phyloP scores from a whole-genome alignment of 2,888 invertebrate species.

The Anaspis maculata region DNA sequence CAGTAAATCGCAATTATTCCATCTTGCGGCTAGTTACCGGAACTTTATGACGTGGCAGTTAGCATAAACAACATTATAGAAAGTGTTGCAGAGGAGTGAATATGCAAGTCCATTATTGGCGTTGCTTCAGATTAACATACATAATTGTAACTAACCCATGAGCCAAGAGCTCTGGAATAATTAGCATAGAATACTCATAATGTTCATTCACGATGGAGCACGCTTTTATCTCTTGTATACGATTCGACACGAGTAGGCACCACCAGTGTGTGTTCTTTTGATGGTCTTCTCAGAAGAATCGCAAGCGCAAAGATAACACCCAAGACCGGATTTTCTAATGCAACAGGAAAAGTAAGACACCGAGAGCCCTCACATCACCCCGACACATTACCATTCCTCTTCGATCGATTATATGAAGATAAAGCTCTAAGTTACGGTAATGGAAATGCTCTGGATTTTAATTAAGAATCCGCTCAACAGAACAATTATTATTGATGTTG shows the following conservation, averaged over 20 bases:
- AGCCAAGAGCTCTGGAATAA: slow-evolving; percentile 22
- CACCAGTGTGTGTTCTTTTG: too few species aligned
- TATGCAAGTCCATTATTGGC: slow-evolving; percentile 26
- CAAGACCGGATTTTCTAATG: slow-evolving; percentile 16
- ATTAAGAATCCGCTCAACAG: too few species aligned
- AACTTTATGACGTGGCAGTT: slow-evolving; percentile 18
- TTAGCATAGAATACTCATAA: slow-evolving; percentile 32
- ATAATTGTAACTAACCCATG: slow-evolving; percentile 31
- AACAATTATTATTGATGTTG: too few species aligned
- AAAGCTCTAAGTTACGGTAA: too few species aligned
- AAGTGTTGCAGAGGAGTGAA: slow-evolving; percentile 20
- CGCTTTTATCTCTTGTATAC: slow-evolving; percentile 21
- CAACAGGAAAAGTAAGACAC: slow-evolving; percentile 15
- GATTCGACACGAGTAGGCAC: slow-evolving; percentile 20
- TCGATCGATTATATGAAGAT: too few species aligned
- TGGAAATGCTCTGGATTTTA: too few species aligned
- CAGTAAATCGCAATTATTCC: slow-evolving; percentile 14
- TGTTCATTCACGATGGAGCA: slow-evolving; percentile 27
- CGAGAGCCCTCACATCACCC: slow-evolving; percentile 10
- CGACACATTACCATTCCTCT: slow-evolving; percentile 13
- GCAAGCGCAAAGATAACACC: too few species aligned
- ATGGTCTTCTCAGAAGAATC: slow-evolving; percentile 11
- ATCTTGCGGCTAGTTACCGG: slow-evolving; percentile 19
- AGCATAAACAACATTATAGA: slow-evolving; percentile 23
- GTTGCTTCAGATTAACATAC: slow-evolving; percentile 29